Percentiles rank a stretch among this genome's conserved stretches.
phyloP scores from a whole-genome alignment of 2,797 vertebrate genomes.

The Echeneis naucrates region DNA sequence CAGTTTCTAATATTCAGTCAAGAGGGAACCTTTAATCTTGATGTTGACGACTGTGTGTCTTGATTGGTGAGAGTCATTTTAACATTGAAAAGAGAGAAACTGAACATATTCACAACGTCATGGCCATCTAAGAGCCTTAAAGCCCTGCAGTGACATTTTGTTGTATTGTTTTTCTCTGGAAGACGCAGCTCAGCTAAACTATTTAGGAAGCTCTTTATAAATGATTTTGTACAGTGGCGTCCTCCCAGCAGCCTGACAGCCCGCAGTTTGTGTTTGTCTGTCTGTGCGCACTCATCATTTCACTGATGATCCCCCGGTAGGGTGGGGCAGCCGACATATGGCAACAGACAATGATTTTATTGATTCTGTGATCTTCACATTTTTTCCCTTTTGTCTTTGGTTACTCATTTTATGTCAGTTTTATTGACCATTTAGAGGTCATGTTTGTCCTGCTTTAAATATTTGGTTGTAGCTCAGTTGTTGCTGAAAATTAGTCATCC shows the following conservation, averaged over 20 bases:
- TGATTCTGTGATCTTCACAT: constrained; percentile 54
- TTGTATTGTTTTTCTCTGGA: constrained; percentile 18
- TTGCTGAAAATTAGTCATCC: neutral
- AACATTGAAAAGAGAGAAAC: constrained; percentile 1
- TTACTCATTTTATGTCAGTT: constrained; percentile 25
- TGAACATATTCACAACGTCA: constrained; percentile 2
- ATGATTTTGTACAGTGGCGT: constrained; percentile 38
- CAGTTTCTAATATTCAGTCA: neutral
- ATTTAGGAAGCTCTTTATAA: constrained; percentile 58
- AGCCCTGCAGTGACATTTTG: constrained; percentile 24
- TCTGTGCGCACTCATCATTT: constrained; percentile 50
- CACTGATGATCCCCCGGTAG: constrained; percentile 54
- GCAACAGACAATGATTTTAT: constrained; percentile 58
- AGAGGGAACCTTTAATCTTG: neutral
- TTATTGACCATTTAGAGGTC: constrained; percentile 4
- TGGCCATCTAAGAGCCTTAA: neutral
- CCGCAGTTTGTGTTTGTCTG: constrained; percentile 52
- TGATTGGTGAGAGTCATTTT: neutral
- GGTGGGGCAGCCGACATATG: constrained; percentile 55
- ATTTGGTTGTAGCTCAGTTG: constrained; percentile 10
- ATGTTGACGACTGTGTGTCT: neutral
- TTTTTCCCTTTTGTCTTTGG: constrained; percentile 24
- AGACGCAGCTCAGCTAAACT: constrained; percentile 47
- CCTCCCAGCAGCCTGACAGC: constrained; percentile 37
- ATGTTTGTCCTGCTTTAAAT: constrained; percentile 6